phyloP scores from a whole-genome alignment of 2,888 invertebrate genomes.

The Synanthedon vespiformis region DNA sequence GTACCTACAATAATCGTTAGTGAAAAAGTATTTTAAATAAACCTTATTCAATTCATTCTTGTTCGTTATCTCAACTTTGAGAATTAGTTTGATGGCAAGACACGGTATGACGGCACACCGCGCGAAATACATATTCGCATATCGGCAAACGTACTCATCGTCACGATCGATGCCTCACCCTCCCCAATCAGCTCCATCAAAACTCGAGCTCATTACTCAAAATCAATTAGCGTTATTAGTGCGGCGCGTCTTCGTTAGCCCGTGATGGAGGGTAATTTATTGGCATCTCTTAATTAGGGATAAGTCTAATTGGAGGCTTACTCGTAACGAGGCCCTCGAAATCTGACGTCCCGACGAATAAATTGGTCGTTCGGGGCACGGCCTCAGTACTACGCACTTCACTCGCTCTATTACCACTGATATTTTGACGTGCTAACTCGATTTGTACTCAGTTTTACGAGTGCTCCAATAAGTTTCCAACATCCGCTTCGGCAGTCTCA shows the following conservation, averaged over 20 bases:
- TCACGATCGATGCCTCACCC: conserved; percentile 43
- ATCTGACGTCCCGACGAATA: conserved; percentile 69
- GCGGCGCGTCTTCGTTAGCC: conserved; percentile 70
- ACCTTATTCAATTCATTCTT: no score
- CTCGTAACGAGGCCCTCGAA: conserved; percentile 71
- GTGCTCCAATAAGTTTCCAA: conserved; percentile 33
- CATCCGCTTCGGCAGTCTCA: not conserved
- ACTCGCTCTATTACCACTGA: conserved; percentile 43
- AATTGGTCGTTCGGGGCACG: conserved; percentile 54
- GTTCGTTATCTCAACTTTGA: no score
- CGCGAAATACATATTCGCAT: conserved; percentile 8
- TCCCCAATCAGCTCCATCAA: conserved; percentile 64
- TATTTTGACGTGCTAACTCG: conserved; percentile 53
- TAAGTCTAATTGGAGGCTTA: conserved; percentile 73
- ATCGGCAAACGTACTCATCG: conserved; percentile 9
- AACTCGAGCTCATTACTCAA: conserved; percentile 70
- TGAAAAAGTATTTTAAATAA: no score
- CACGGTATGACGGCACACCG: no score
- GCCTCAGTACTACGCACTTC: conserved; percentile 42
- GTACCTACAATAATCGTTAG: no score
- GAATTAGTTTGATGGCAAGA: no score
- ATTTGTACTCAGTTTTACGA: conserved; percentile 35
- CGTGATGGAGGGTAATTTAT: conserved; percentile 73
- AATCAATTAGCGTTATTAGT: conserved; percentile 71
- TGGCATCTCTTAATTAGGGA: conserved; percentile 74